Evolutionary conservation across 2,797 vertebrate genomes (phyloP).

Genomic region (Eulemur albifrons): DNA sequence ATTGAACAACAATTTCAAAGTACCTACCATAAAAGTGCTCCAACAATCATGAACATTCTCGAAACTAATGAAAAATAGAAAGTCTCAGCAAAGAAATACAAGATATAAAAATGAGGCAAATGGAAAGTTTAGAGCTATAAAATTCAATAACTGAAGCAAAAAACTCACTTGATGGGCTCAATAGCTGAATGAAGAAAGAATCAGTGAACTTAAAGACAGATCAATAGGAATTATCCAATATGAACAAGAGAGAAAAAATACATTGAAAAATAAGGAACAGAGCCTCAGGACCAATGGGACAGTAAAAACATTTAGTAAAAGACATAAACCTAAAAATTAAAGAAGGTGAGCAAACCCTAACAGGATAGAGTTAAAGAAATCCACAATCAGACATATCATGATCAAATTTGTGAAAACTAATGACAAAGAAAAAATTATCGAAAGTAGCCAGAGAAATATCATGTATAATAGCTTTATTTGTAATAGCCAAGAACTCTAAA

Average conservation of each 20-base stretch:
- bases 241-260: not conserved
- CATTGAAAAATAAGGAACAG: conserved; percentile 28
- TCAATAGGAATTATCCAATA: conserved; percentile 22
- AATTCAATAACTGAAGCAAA: conserved; percentile 4
- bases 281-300: not conserved
- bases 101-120: conserved; percentile 24
- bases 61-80: not conserved
- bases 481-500: conserved; percentile 8
- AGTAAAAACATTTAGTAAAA: not conserved
- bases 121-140: not conserved
- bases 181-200: not conserved
- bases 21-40: not conserved
- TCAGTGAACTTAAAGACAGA: not conserved
- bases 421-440: not conserved
- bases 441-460: not conserved
- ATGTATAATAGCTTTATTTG: not conserved
- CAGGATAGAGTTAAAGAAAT: not conserved
- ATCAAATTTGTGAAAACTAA: conserved; percentile 25
- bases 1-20: not conserved
- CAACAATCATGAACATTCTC: conserved; percentile 22
- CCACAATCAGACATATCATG: not conserved
- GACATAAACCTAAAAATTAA: conserved; percentile 10
- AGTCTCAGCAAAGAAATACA: not conserved
- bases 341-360: not conserved
- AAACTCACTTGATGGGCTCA: not conserved